Conservation (phyloP, 2,888 invertebrate genomes). For the Melieria crassipennis region DNA sequence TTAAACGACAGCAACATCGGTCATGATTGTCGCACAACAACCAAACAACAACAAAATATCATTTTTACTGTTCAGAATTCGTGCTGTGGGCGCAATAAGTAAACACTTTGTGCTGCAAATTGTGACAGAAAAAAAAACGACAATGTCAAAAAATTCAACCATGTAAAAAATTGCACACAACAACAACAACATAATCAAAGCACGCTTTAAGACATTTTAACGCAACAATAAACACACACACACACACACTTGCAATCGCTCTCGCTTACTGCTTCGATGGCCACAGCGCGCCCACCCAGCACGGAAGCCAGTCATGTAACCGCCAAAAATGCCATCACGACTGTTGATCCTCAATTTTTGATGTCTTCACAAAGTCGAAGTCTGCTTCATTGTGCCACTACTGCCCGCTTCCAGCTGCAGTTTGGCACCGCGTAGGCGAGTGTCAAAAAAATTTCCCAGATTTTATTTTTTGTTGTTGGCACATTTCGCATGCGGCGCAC, state of each 20-base stretch:
- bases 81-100: neutral
- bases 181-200: conserved; percentile 29
- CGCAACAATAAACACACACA: conserved; percentile 9
- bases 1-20: conserved; percentile 17
- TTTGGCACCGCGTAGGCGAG: conserved; percentile 23
- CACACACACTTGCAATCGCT: neutral
- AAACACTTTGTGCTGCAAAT: neutral
- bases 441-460: conserved; percentile 29
- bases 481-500: conserved; percentile 56
- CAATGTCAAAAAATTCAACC: neutral
- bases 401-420: neutral
- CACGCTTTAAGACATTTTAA: conserved; percentile 17
- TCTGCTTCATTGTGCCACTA: conserved; percentile 24
- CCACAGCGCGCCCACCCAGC: neutral
- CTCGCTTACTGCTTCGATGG: neutral
- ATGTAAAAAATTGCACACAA: conserved; percentile 3
- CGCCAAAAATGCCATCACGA: conserved; percentile 47
- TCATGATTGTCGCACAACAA: neutral
- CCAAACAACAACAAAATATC: neutral
- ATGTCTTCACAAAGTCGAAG: conserved; percentile 44
- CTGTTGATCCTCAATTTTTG: conserved; percentile 59
- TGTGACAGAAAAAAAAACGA: neutral
- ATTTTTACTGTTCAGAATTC: conserved; percentile 2
- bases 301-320: conserved; percentile 16
- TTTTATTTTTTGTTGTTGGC: neutral